These are phyloP conservation scores for Dusona sp. DNA, from an alignment of 2,888 invertebrate species.

Conservation along the genomic window DNA sequence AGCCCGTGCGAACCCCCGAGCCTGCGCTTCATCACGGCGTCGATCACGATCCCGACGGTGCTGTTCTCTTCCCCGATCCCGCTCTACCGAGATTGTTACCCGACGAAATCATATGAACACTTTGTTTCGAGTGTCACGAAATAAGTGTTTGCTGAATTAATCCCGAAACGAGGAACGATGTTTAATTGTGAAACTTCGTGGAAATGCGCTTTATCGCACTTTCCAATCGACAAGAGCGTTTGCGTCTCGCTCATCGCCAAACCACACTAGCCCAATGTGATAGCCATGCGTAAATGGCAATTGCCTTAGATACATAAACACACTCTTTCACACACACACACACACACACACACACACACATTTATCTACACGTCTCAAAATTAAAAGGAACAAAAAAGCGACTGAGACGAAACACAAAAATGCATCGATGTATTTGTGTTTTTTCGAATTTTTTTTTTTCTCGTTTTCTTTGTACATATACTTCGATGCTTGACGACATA, in stretches of 20 bases:
- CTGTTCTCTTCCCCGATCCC: slow-evolving; percentile 81
- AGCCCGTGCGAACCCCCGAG: slow-evolving; percentile 78
- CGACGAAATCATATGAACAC: slow-evolving; percentile 79
- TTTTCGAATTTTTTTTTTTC: slow-evolving; percentile 63
- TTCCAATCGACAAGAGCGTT: neutral
- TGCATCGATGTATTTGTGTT: slow-evolving; percentile 55
- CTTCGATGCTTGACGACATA: slow-evolving; percentile 70
- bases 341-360: neutral
- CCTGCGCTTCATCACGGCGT: slow-evolving; percentile 77
- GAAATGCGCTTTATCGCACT: slow-evolving; percentile 1
- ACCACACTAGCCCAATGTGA: slow-evolving; percentile 64
- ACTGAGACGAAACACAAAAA: slow-evolving; percentile 32
- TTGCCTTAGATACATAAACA: slow-evolving; percentile 56
- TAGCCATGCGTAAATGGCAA: slow-evolving; percentile 64
- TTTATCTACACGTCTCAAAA: neutral
- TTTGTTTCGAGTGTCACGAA: neutral
- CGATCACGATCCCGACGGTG: slow-evolving; percentile 83
- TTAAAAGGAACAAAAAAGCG: neutral
- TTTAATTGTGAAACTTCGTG: neutral
- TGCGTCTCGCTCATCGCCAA: slow-evolving; percentile 34
- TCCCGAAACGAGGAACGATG: neutral
- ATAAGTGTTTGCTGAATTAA: neutral
- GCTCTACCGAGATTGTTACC: slow-evolving; percentile 79
- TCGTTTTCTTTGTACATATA: slow-evolving; percentile 47
- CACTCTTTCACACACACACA: neutral